Percentiles rank a stretch among this genome's conserved stretches.
Evolutionary conservation across 2,888 invertebrate genomes (phyloP).

Genomic region (Tryphoninae sp.): DNA sequence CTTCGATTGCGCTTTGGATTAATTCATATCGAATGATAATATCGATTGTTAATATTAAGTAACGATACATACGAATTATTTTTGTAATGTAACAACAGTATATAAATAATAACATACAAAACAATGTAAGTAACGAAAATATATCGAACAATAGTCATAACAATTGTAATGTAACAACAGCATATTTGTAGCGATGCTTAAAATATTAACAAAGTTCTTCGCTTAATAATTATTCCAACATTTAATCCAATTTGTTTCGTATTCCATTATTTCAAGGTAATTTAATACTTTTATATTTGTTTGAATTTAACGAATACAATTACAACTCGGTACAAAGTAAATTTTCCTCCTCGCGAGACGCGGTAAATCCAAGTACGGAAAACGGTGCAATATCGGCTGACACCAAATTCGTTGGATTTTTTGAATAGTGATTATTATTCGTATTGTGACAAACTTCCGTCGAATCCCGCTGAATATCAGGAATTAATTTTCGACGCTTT

Average conservation of each 20-base stretch:
- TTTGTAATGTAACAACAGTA: slow-evolving; percentile 47
- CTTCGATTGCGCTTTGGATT: background rate
- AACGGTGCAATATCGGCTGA: slow-evolving; percentile 27
- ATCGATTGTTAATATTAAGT: background rate
- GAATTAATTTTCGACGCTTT: background rate
- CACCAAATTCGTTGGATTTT: background rate
- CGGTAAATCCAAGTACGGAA: background rate
- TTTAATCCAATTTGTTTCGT: no score
- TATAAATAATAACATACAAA: slow-evolving; percentile 7
- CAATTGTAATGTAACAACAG: slow-evolving; percentile 24
- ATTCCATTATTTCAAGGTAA: background rate
- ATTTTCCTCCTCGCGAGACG: background rate
- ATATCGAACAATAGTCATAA: slow-evolving; percentile 5
- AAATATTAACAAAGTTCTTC: background rate
- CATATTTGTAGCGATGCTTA: slow-evolving; percentile 24
- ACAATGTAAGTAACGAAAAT: slow-evolving; percentile 26
- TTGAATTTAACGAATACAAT: background rate
- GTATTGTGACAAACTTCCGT: background rate
- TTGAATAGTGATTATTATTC: background rate
- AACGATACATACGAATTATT: slow-evolving; percentile 14
- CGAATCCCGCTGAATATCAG: slow-evolving; percentile 30
- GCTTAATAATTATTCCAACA: no score
- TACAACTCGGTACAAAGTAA: slow-evolving; percentile 44
- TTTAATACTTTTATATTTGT: background rate
- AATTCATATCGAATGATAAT: slow-evolving; percentile 6